Conservation (phyloP, 2,113 vertebrate genomes). For the Zapus hudsonius region DNA sequence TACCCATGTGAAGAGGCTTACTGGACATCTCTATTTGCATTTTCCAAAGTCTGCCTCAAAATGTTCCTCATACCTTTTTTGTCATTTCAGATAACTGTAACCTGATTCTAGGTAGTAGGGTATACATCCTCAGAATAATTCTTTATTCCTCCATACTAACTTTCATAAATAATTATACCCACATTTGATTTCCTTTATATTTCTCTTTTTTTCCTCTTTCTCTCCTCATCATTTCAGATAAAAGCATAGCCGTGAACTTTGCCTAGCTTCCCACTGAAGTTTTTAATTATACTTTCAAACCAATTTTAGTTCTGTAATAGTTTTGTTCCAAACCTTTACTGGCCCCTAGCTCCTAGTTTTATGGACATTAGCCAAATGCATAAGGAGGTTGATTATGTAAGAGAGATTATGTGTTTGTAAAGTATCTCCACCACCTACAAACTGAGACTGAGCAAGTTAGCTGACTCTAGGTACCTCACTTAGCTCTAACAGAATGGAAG, state of each 20-base stretch:
- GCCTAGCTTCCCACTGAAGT: not conserved
- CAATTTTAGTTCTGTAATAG: not conserved
- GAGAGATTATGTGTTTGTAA: not conserved
- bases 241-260: not conserved
- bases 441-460: not conserved
- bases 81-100: not conserved
- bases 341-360: rapidly evolving
- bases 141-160: not conserved
- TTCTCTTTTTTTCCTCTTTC: not conserved
- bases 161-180: not conserved
- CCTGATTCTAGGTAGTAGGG: not conserved
- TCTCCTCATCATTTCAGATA: not conserved
- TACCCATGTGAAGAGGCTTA: not conserved
- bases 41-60: not conserved
- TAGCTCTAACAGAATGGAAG: not conserved
- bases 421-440: not conserved
- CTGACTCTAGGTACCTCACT: not conserved
- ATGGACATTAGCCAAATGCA: not conserved
- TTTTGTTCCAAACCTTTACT: not conserved
- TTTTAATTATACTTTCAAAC: not conserved
- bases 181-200: not conserved
- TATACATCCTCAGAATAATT: not conserved
- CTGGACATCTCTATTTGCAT: not conserved
- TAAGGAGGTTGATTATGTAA: not conserved
- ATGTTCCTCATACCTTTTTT: not conserved